Conservation (phyloP, 2,888 invertebrate genomes). For the Andrena haemorrhoa region DNA sequence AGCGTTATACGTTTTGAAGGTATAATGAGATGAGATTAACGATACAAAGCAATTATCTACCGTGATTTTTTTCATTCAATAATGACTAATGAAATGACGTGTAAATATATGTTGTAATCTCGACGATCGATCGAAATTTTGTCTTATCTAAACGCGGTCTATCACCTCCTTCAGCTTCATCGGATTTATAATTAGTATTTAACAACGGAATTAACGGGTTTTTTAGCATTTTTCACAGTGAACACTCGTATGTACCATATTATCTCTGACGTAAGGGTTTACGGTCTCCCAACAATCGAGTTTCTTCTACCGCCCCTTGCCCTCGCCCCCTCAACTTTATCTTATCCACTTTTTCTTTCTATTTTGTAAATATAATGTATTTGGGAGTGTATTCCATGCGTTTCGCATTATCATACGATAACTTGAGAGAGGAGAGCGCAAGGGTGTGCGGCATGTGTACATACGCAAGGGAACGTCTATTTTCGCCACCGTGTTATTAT, state of each 20-base stretch:
- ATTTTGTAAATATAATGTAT: constrained; percentile 27
- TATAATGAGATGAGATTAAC: too few species aligned
- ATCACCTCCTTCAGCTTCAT: too few species aligned
- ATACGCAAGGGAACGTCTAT: constrained; percentile 18
- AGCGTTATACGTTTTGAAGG: too few species aligned
- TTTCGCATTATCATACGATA: constrained; percentile 22
- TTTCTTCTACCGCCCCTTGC: neutral
- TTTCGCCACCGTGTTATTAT: constrained; percentile 39
- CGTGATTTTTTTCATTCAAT: constrained; percentile 2
- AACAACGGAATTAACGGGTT: too few species aligned
- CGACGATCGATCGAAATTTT: too few species aligned
- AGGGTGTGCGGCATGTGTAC: neutral
- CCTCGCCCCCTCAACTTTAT: constrained; percentile 8
- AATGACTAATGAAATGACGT: too few species aligned
- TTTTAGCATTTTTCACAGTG: too few species aligned
- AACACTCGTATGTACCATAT: neutral
- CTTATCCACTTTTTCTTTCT: constrained; percentile 23
- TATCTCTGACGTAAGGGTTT: constrained; percentile 23
- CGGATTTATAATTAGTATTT: too few species aligned
- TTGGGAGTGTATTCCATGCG: constrained; percentile 13
- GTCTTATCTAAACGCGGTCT: too few species aligned
- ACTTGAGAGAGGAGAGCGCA: constrained; percentile 6
- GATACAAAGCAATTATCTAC: neutral
- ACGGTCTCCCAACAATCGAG: too few species aligned
- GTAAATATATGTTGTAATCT: too few species aligned